Percentiles rank a stretch among this genome's conserved stretches.
phyloP scores from a whole-genome alignment of 2,888 invertebrate genomes.

The Eristalinus aeneus region DNA sequence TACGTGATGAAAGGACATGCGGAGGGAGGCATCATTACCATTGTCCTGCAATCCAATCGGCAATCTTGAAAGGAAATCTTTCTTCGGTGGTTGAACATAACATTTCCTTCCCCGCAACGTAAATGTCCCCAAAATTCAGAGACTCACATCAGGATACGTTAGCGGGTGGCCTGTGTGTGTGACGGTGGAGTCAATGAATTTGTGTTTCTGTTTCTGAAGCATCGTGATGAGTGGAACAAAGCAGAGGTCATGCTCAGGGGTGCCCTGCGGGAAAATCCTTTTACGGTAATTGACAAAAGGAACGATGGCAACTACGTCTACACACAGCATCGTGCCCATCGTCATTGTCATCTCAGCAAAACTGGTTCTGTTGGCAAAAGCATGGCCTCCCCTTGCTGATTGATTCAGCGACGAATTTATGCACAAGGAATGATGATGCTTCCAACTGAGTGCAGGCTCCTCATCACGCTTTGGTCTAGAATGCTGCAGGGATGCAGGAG shows the following conservation, averaged over 20 bases:
- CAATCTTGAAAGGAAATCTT: conserved; percentile 53
- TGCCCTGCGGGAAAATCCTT: conserved; percentile 56
- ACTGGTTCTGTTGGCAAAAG: not conserved
- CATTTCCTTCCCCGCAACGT: conserved; percentile 15
- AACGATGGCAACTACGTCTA: conserved; percentile 59
- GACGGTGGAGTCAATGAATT: conserved; percentile 12
- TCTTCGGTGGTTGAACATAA: conserved; percentile 10
- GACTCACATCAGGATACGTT: conserved; percentile 32
- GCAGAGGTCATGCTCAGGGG: conserved; percentile 28
- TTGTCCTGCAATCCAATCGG: conserved; percentile 50
- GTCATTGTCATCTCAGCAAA: conserved; percentile 5
- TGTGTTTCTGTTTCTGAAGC: conserved; percentile 63
- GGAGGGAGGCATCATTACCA: conserved; percentile 10
- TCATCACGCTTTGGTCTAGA: not conserved
- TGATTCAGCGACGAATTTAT: conserved; percentile 16
- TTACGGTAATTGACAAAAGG: conserved; percentile 68
- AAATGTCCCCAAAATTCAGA: conserved; percentile 44
- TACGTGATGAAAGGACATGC: conserved; percentile 32
- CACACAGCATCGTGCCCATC: conserved; percentile 30
- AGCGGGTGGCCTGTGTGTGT: conserved; percentile 18
- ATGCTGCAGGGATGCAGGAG: too few relatives aligned
- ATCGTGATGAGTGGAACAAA: conserved; percentile 61
- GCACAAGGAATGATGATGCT: not conserved
- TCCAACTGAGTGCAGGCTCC: not conserved
- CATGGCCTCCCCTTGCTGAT: not conserved